Base-by-base conservation (phyloP, 1,140 invertebrate genomes). In the Latrodectus geometricus region DNA sequence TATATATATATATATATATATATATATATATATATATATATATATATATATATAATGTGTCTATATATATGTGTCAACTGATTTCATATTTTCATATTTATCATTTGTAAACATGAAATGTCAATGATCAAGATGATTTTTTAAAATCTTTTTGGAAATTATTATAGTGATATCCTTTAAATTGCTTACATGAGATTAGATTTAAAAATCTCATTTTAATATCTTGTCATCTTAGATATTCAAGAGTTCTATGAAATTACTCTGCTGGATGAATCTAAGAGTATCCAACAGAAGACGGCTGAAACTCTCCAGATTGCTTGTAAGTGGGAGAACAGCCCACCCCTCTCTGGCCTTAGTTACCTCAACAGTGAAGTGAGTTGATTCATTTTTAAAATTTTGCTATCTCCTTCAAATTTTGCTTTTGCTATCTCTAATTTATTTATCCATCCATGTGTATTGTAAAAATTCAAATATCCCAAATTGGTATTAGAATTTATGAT, bases 161-260 rank as follows among this genome's bases (percentile, higher is more conserved):
- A 35, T 35, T 1, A 35, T n/a, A n/a, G n/a, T 35, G 35, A 5
- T 35, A 35, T 35, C 35, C 35, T 35, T 35, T 35, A 35, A 35
- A 35, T 35, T 5, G 1, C 35, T 35, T 35, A 35, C 35, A 35
- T 35, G 35, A 35, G 5, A 35, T 35, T 35, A 3, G 35, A 35
- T 35, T 35, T 35, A 35, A 35, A 35, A 35, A 35, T 35, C 35
- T 35, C 35, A 35, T 35, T 5, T 35, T 35, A 35, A 17, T 61
- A 61, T 61, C 14, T 9, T 90, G 90, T 90, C 90, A 85, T 95
- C 95, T 21, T 94, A 98, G 98, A 99, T 94, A 99, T 99, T 90
- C 97, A 99, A 94, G 97, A 99, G 92, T 99, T 99, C 92, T 99
- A 99, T 92, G 97, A 99, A 93, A 93, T 98, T 88, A 98, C 97